Percentiles rank a stretch among this genome's conserved stretches.
Evolutionary conservation across 2,888 invertebrate species (phyloP).

Genomic region (Diaprepes abbreviatus): DNA sequence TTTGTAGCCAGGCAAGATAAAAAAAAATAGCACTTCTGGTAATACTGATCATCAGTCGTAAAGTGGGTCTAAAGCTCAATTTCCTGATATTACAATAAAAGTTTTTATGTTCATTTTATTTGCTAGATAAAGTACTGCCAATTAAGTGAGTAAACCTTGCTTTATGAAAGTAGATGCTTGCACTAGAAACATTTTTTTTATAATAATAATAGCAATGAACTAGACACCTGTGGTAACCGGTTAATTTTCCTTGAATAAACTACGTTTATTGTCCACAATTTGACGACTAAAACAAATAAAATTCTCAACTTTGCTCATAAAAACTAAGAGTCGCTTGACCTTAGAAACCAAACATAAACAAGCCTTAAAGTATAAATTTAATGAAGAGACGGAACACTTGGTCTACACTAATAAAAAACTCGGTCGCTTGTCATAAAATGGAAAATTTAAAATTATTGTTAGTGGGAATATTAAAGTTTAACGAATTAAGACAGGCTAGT

Average conservation of each 20-base stretch:
- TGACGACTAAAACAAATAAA: slow-evolving; percentile 25
- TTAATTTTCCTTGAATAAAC: slow-evolving; percentile 25
- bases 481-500: neutral
- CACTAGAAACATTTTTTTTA: no score
- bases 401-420: neutral
- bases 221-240: slow-evolving; percentile 28
- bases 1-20: no score
- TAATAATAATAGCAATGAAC: no score
- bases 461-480: slow-evolving; percentile 20
- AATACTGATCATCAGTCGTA: no score
- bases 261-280: slow-evolving; percentile 24
- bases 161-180: no score
- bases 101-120: no score
- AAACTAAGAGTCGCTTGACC: slow-evolving; percentile 37
- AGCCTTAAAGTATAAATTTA: slow-evolving; percentile 32
- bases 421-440: slow-evolving; percentile 10
- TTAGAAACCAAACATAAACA: slow-evolving; percentile 27
- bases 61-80: no score
- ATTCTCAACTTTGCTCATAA: slow-evolving; percentile 30
- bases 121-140: no score
- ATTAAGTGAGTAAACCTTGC: no score
- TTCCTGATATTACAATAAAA: no score
- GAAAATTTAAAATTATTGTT: slow-evolving; percentile 28
- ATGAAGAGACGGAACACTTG: slow-evolving; percentile 17
- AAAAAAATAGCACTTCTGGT: no score